Conservation (phyloP, 2,113 vertebrate genomes). For the Lepisosteus osseus region DNA sequence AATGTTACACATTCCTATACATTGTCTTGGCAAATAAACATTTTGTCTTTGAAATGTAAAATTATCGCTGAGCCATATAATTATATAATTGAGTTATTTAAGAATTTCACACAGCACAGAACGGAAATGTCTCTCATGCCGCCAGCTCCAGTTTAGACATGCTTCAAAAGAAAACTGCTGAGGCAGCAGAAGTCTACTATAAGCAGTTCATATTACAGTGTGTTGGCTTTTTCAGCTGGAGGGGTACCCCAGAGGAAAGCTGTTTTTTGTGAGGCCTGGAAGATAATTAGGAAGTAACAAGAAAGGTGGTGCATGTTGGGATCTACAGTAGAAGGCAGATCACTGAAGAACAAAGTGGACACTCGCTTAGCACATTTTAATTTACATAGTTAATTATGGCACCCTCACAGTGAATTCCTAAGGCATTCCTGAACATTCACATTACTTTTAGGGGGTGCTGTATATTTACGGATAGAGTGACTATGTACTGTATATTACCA, state of each 20-base stretch:
- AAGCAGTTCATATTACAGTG: conserved; percentile 57
- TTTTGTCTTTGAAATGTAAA: neutral
- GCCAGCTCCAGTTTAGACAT: conserved; percentile 44
- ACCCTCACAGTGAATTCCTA: too few species aligned
- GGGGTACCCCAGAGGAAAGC: conserved; percentile 53
- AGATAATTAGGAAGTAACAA: conserved; percentile 22
- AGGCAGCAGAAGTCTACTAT: conserved; percentile 48
- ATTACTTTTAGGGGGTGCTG: too few species aligned
- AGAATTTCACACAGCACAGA: conserved; percentile 28
- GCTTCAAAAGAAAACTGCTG: conserved; percentile 45
- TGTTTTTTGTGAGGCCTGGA: conserved; percentile 43
- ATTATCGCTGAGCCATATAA: conserved; percentile 54
- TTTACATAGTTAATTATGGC: too few species aligned
- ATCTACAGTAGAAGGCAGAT: too few species aligned
- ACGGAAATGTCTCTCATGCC: conserved; percentile 23
- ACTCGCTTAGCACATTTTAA: too few species aligned
- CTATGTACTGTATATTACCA: too few species aligned
- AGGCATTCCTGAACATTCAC: too few species aligned
- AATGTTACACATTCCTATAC: neutral
- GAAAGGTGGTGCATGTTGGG: neutral
- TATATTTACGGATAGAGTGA: too few species aligned
- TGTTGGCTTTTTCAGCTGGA: conserved; percentile 45
- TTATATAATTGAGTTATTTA: conserved; percentile 62
- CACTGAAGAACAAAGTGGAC: too few species aligned
- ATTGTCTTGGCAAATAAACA: neutral